Base-by-base conservation (phyloP, 2,888 invertebrate genomes). In the Acleris sparsana region DNA sequence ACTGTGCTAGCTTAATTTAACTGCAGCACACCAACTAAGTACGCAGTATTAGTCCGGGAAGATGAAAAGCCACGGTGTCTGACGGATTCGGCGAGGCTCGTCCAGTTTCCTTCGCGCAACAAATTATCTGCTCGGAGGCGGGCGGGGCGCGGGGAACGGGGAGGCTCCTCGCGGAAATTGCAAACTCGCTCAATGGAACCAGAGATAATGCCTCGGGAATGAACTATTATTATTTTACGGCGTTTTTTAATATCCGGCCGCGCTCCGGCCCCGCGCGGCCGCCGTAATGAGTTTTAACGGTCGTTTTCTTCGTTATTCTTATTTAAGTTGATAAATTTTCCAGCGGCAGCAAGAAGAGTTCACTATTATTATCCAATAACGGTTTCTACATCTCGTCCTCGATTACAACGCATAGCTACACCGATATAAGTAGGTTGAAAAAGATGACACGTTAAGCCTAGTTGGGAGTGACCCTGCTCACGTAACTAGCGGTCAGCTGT, bases 141-240 rank as follows among this genome's bases (percentile, higher is more conserved):
- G 22, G 22, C 22, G 22, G 62, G 25, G 57, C 33, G 33, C 33
- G 9, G 33, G 29, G 62, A 53, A 61, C 33, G 52, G 65, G 60
- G 53, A 70, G 73, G 72, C 73, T 71, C 71, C 73, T 72, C 69
- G 69, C 78, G 80, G 80, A 79, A 78, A 82, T 80, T 79, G 79
- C 80, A 72, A 79, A 76, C 78, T 74, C 76, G 75, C 72, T 75
- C 74, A 77, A 76, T 77, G 76, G 73, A 77, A 75, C 75, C 72
- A 69, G 74, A 77, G 78, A 77, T 79, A 77, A 78, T 76, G 70
- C 73, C 70, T 59, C 64, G 62, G 70, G 73, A 78, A 78, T 76
- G 75, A 77, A 75, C 75, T 74, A 73, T 73, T 76, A 77, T 75
- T 76, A 77, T 76, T 76, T 76, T 74, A 78, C 70, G 71, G 70